Evolutionary conservation across 2,113 vertebrate species (phyloP).

Genomic region (Lanius ludovicianus): DNA sequence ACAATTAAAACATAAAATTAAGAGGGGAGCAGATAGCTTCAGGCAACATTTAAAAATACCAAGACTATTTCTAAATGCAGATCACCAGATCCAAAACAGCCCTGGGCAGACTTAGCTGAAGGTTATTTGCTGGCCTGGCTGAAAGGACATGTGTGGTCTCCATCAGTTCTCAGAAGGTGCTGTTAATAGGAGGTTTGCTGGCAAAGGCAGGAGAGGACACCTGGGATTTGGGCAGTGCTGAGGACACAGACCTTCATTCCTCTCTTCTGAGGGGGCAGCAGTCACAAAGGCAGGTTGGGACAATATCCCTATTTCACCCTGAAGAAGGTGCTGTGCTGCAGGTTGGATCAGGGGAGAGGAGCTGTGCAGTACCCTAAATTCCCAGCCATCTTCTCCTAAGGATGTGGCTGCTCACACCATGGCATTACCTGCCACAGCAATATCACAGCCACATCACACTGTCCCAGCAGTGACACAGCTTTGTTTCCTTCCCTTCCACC

Average conservation of each 20-base stretch:
- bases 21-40: constrained; percentile 33
- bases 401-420: neutral
- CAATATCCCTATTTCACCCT: neutral
- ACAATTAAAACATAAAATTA: constrained; percentile 45
- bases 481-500: neutral
- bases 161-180: neutral
- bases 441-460: neutral
- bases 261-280: neutral
- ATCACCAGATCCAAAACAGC: constrained; percentile 13
- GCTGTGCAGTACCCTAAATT: neutral
- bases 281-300: neutral
- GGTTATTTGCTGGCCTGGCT: constrained; percentile 22
- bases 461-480: neutral
- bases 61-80: constrained; percentile 43
- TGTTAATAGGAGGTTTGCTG: neutral
- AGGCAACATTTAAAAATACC: constrained; percentile 53
- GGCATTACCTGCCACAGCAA: neutral
- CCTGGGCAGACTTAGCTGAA: constrained; percentile 25
- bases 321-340: neutral
- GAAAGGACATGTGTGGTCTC: constrained; percentile 6
- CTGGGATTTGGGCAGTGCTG: neutral
- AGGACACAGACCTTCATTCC: neutral
- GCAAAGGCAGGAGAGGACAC: neutral
- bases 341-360: neutral
- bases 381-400: neutral